Evolutionary conservation across 1,140 invertebrate genomes (phyloP).

Genomic region (Drosophila paulistorum): DNA sequence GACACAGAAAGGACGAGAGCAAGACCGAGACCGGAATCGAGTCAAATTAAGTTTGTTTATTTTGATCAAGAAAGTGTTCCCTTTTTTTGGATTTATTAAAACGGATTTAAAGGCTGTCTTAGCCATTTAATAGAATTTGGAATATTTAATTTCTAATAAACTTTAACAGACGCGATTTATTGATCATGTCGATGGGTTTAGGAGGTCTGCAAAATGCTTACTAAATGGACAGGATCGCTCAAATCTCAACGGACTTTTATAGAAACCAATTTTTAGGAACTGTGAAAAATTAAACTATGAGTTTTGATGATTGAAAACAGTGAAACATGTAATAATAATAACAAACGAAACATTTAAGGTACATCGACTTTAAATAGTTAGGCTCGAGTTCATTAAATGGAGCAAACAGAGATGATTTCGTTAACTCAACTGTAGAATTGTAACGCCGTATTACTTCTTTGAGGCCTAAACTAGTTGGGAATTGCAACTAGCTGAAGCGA

Average conservation of each 20-base stretch:
- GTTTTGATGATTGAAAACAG: not conserved
- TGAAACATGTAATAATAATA: not conserved
- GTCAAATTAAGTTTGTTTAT: not conserved
- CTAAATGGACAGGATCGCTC: not conserved
- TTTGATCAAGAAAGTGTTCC: not conserved
- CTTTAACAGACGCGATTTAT: not conserved
- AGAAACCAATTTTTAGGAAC: not conserved
- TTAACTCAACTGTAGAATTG: no score
- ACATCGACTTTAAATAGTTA: no score
- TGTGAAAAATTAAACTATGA: conserved; percentile 1
- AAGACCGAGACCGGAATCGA: not conserved
- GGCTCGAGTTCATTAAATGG: no score
- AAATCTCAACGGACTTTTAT: conserved; percentile 2
- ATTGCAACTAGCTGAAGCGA: no score
- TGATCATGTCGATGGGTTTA: not conserved
- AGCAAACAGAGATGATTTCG: no score
- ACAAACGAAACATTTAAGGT: not conserved
- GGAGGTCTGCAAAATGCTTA: not conserved
- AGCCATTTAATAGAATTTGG: no score
- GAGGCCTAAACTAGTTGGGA: no score
- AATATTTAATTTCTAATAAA: not conserved
- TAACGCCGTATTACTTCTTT: no score
- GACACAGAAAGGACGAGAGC: conserved; percentile 1
- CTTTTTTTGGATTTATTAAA: not conserved
- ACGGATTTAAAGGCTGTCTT: no score